Evolutionary conservation across 2,797 vertebrate species (phyloP).

Genomic region (Rhinatrema bivittatum): DNA sequence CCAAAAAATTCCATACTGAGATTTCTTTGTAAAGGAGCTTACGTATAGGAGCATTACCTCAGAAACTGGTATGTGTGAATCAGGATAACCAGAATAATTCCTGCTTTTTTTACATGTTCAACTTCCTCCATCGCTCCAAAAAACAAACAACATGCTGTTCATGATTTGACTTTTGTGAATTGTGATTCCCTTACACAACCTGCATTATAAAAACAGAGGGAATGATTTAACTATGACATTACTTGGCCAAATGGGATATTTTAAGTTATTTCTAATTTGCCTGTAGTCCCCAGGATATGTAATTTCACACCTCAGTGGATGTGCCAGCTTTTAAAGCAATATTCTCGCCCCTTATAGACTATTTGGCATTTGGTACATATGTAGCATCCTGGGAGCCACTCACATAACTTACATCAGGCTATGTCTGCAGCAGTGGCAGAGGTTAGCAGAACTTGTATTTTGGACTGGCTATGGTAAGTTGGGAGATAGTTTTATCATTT

Average conservation of each 20-base stretch:
- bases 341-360: conserved; percentile 8
- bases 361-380: conserved; percentile 8
- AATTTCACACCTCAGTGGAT: conserved; percentile 13
- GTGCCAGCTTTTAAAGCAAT: conserved; percentile 8
- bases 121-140: too few relatives aligned
- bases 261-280: conserved; percentile 14
- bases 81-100: too few relatives aligned
- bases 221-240: conserved; percentile 9
- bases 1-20: too few relatives aligned
- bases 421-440: conserved; percentile 1
- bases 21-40: too few relatives aligned
- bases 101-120: too few relatives aligned
- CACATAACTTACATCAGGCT: not conserved
- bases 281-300: conserved; percentile 15
- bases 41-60: too few relatives aligned
- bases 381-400: not conserved
- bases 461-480: conserved; percentile 5
- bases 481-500: too few relatives aligned
- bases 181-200: too few relatives aligned
- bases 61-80: too few relatives aligned
- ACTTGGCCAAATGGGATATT: conserved; percentile 10
- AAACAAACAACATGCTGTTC: too few relatives aligned
- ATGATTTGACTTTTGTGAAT: too few relatives aligned
- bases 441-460: conserved; percentile 1
- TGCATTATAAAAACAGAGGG: too few relatives aligned